Evolutionary conservation across 2,888 invertebrate species (phyloP).

Genomic region (Chouioia cunea): DNA sequence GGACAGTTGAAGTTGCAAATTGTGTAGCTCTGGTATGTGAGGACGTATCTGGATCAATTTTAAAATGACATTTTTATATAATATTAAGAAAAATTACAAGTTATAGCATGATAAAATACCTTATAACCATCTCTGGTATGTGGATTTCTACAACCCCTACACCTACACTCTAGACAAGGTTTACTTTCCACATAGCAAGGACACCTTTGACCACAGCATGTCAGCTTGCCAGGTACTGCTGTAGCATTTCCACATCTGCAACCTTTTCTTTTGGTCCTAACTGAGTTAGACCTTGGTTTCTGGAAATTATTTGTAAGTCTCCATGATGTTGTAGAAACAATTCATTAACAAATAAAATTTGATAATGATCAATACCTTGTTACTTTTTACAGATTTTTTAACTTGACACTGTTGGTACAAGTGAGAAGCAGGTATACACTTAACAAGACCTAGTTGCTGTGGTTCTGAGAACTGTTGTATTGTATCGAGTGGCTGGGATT

Average conservation of each 20-base stretch:
- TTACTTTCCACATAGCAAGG: constrained; percentile 94
- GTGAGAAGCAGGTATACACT: constrained; percentile 65
- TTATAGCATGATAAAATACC: constrained; percentile 67
- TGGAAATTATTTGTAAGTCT: constrained; percentile 69
- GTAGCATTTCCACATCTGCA: constrained; percentile 94
- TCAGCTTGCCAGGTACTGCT: constrained; percentile 88
- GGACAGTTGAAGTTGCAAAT: constrained; percentile 71
- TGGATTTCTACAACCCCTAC: constrained; percentile 93
- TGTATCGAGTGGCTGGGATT: not conserved
- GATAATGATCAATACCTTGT: constrained; percentile 58
- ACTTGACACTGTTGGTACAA: constrained; percentile 62
- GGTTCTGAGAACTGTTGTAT: constrained; percentile 50
- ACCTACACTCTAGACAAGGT: constrained; percentile 90
- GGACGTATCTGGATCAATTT: constrained; percentile 72
- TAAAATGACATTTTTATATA: constrained; percentile 52
- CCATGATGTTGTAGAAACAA: constrained; percentile 9
- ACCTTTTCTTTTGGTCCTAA: constrained; percentile 75
- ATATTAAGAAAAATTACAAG: constrained; percentile 18
- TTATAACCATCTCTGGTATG: constrained; percentile 86
- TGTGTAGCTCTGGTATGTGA: constrained; percentile 77
- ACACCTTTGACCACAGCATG: constrained; percentile 94
- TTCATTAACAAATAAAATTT: constrained; percentile 23
- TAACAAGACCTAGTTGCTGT: constrained; percentile 61
- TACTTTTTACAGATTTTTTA: constrained; percentile 65
- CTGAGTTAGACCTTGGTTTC: constrained; percentile 69